Percentiles rank a stretch among this genome's conserved stretches.
These are phyloP conservation scores for Chrysomallon squamiferum DNA, from an alignment of 1,140 invertebrate species.

Conservation along the genomic window DNA sequence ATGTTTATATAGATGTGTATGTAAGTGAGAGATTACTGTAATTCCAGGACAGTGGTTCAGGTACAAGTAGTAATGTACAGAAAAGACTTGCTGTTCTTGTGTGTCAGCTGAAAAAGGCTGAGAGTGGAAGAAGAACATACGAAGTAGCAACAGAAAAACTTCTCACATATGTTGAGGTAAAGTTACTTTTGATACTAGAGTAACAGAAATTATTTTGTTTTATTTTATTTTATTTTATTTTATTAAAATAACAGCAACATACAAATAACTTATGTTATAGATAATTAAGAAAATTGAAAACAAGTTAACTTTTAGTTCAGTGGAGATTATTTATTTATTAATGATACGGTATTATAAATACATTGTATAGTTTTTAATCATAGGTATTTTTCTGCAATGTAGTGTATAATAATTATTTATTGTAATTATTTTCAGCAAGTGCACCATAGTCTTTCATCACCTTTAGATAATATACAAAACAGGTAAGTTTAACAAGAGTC, in stretches of 20 bases:
- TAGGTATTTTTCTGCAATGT: too few species aligned
- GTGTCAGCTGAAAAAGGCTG: conserved; percentile 57
- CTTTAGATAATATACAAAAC: too few species aligned
- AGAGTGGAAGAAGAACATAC: conserved; percentile 53
- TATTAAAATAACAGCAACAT: not conserved
- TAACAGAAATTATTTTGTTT: not conserved
- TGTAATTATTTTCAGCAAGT: not conserved
- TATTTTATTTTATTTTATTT: not conserved
- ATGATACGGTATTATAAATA: too few species aligned
- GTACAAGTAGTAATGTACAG: conserved; percentile 21
- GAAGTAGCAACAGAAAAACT: conserved; percentile 60
- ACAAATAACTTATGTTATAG: not conserved
- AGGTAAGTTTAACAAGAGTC: not conserved
- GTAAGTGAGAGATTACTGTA: too few species aligned
- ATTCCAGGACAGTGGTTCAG: too few species aligned
- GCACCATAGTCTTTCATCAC: not conserved
- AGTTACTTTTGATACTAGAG: not conserved
- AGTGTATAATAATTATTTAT: too few species aligned
- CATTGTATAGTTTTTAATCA: too few species aligned
- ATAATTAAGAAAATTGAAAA: not conserved
- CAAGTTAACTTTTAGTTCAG: too few species aligned
- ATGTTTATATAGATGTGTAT: too few species aligned
- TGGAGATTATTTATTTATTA: too few species aligned
- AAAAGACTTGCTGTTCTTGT: conserved; percentile 50
- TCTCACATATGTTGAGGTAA: conserved; percentile 54